A percentile compares a stretch with the other conserved stretches of the same genome.
Conservation (phyloP, 2,797 vertebrate genomes). For the Enteromius thamalakanensis region DNA sequence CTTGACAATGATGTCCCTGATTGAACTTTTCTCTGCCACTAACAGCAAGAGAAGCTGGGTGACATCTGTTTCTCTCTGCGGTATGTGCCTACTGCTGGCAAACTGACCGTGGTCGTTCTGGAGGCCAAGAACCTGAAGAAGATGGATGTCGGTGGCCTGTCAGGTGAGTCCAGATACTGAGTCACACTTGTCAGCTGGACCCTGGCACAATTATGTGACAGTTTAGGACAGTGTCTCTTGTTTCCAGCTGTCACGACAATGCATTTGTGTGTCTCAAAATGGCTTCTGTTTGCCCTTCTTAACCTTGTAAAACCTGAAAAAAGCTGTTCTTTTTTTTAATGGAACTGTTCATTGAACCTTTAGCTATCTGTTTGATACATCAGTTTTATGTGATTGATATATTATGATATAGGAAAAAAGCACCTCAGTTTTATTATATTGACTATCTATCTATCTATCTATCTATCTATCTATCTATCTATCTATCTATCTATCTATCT, state of each 20-base stretch:
- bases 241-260: neutral
- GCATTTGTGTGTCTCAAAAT: slow-evolving; percentile 6
- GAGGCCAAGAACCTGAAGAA: slow-evolving; percentile 99
- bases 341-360: neutral
- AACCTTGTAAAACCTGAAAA: neutral
- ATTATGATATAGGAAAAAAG: neutral
- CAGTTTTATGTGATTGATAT: neutral
- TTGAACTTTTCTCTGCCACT: slow-evolving; percentile 61
- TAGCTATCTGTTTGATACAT: neutral
- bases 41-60: slow-evolving; percentile 97
- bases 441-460: too few relatives aligned
- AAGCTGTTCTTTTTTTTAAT: neutral
- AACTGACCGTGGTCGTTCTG: slow-evolving; percentile 95
- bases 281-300: neutral
- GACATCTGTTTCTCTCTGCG: slow-evolving; percentile 99
- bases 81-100: slow-evolving; percentile 97
- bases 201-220: neutral
- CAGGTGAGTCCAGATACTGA: slow-evolving; percentile 80
- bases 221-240: slow-evolving; percentile 8
- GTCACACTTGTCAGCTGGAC: slow-evolving; percentile 42
- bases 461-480: too few relatives aligned
- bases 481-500: too few relatives aligned
- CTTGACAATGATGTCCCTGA: slow-evolving; percentile 34
- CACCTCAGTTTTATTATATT: neutral
- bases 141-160: slow-evolving; percentile 98